Percentiles rank a stretch among this genome's conserved stretches.
These are phyloP conservation scores for Ceramica pisi DNA, from an alignment of 2,888 invertebrate species.

Conservation along the genomic window DNA sequence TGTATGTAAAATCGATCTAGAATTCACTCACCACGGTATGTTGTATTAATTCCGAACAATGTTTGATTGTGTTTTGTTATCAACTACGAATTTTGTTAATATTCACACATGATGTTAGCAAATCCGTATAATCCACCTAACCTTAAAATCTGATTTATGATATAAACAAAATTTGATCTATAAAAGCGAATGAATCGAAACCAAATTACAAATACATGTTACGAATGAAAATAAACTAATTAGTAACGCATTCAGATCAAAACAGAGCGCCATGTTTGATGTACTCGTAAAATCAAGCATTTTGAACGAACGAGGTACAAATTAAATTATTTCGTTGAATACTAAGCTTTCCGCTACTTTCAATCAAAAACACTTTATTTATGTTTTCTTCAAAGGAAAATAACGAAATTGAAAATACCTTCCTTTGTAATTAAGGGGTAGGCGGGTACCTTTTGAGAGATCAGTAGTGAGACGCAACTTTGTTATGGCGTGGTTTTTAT, in stretches of 20 bases:
- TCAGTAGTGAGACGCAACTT: conserved; percentile 32
- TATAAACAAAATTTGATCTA: not conserved
- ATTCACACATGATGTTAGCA: not conserved
- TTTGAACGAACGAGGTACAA: conserved; percentile 60
- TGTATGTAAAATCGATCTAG: not conserved
- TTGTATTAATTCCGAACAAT: not conserved
- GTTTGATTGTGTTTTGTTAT: not conserved
- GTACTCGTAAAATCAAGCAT: conserved; percentile 44
- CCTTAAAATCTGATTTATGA: not conserved
- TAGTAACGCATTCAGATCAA: conserved; percentile 41
- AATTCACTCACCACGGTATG: too few relatives aligned
- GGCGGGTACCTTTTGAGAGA: conserved; percentile 26
- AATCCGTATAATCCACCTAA: not conserved
- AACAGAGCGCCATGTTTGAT: conserved; percentile 41
- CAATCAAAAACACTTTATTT: conserved; percentile 75
- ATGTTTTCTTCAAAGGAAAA: conserved; percentile 70
- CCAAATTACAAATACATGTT: conserved; percentile 15
- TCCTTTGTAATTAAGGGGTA: conserved; percentile 72
- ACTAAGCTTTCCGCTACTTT: conserved; percentile 67
- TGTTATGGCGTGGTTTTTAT: conserved; percentile 17
- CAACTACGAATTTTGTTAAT: not conserved
- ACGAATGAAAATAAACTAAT: conserved; percentile 34
- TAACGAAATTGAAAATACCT: conserved; percentile 75
- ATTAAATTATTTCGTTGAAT: conserved; percentile 73
- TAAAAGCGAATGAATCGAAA: conserved; percentile 38